A percentile compares a stretch with the other conserved stretches of the same genome.
phyloP scores from a whole-genome alignment of 2,888 invertebrate species.

The Galeruca laticollis region DNA sequence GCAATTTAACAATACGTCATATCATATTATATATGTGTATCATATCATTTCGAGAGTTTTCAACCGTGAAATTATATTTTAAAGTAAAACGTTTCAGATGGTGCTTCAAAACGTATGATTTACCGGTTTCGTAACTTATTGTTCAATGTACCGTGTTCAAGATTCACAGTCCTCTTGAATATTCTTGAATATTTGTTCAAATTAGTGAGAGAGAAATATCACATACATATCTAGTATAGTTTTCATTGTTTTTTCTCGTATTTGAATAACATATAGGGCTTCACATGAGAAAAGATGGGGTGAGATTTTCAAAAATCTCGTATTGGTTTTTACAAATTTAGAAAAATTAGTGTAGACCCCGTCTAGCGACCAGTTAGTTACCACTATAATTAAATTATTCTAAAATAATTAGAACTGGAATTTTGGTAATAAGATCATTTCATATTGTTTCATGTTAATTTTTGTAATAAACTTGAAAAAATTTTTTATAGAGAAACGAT shows the following conservation, averaged over 20 bases:
- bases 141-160: slow-evolving; percentile 36
- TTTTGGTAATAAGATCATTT: too few relatives aligned
- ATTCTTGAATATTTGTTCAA: slow-evolving; percentile 40
- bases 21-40: slow-evolving; percentile 37
- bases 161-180: slow-evolving; percentile 38
- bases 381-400: too few relatives aligned
- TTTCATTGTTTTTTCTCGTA: not conserved
- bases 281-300: not conserved
- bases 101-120: slow-evolving; percentile 30
- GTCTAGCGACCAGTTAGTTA: too few relatives aligned
- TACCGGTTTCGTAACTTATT: slow-evolving; percentile 39
- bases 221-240: not conserved
- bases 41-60: slow-evolving; percentile 38
- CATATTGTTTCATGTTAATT: too few relatives aligned
- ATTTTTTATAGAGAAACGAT: too few relatives aligned
- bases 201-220: slow-evolving; percentile 9
- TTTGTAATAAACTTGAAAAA: too few relatives aligned
- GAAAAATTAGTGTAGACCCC: too few relatives aligned
- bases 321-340: too few relatives aligned
- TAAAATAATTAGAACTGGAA: too few relatives aligned
- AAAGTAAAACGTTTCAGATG: slow-evolving; percentile 39
- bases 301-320: too few relatives aligned
- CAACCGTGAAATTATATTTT: slow-evolving; percentile 47
- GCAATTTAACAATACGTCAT: slow-evolving; percentile 39
- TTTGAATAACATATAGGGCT: too few relatives aligned